phyloP scores from a whole-genome alignment of 2,113 vertebrate genomes.

The Orthochromis malagaraziensis region DNA sequence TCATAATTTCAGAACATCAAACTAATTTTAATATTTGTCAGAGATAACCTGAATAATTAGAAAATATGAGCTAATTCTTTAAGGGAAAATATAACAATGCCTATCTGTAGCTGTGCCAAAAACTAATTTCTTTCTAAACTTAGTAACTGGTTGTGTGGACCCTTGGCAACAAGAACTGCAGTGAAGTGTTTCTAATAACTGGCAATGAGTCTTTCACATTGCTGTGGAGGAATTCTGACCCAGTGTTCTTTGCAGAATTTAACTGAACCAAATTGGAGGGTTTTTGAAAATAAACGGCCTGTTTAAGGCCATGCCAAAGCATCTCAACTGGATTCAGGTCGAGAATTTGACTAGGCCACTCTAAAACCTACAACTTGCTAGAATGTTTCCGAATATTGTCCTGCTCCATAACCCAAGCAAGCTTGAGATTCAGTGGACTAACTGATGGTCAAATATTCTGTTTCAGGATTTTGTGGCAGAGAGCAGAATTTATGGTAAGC shows the following conservation, averaged over 20 bases:
- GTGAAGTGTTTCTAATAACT: background rate
- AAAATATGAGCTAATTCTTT: background rate
- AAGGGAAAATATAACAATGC: background rate
- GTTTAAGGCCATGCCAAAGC: background rate
- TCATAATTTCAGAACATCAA: background rate
- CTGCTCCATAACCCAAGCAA: background rate
- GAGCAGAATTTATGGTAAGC: background rate
- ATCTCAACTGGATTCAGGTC: background rate
- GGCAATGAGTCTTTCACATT: background rate
- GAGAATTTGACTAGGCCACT: background rate
- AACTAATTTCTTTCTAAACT: background rate
- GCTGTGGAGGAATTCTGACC: background rate
- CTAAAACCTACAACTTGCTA: background rate
- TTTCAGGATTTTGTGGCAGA: background rate
- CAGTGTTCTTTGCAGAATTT: background rate
- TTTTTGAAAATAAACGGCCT: background rate
- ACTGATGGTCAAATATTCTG: background rate
- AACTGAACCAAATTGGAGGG: background rate
- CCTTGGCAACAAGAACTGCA: background rate
- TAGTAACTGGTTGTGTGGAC: background rate
- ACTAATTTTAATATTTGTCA: background rate
- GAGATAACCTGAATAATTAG: background rate
- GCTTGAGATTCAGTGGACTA: background rate
- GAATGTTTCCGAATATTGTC: background rate
- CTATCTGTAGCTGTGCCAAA: background rate